These are phyloP conservation scores for Yponomeuta evonymella DNA, from an alignment of 2,888 invertebrate genomes.

Conservation along the genomic window DNA sequence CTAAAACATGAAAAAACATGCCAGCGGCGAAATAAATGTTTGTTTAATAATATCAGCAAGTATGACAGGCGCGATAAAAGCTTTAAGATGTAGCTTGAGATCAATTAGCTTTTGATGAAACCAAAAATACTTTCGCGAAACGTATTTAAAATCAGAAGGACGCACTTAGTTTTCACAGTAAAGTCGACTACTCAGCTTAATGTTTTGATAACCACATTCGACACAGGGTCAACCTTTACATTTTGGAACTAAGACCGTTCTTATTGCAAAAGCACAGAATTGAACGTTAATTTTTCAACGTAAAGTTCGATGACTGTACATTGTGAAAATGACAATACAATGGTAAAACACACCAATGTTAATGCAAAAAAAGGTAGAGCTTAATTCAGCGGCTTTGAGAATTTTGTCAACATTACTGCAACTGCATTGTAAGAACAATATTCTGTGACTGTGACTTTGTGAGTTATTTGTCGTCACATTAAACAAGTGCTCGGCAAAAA, in stretches of 20 bases:
- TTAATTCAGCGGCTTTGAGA: too few relatives aligned
- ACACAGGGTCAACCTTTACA: too few relatives aligned
- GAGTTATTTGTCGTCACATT: constrained; percentile 74
- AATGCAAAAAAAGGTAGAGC: too few relatives aligned
- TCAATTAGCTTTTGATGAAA: constrained; percentile 44
- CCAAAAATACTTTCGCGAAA: constrained; percentile 53
- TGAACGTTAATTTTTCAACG: too few relatives aligned
- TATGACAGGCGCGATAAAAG: neutral
- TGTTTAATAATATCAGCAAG: neutral
- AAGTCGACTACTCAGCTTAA: too few relatives aligned
- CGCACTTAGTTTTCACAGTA: neutral
- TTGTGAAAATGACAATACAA: too few relatives aligned
- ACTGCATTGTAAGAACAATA: neutral
- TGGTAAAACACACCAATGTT: too few relatives aligned
- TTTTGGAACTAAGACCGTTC: too few relatives aligned
- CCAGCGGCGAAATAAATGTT: constrained; percentile 21
- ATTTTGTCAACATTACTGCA: too few relatives aligned
- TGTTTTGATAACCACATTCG: too few relatives aligned
- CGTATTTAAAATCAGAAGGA: neutral
- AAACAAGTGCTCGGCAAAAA: constrained; percentile 68
- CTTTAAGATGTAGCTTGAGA: neutral
- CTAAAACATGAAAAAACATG: constrained; percentile 54
- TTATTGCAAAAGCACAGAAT: too few relatives aligned
- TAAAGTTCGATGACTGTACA: too few relatives aligned
- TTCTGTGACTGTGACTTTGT: constrained; percentile 35